Percentiles rank a stretch among this genome's conserved stretches.
Conservation (phyloP, 2,888 invertebrate species). For the Diaprepes abbreviatus region DNA sequence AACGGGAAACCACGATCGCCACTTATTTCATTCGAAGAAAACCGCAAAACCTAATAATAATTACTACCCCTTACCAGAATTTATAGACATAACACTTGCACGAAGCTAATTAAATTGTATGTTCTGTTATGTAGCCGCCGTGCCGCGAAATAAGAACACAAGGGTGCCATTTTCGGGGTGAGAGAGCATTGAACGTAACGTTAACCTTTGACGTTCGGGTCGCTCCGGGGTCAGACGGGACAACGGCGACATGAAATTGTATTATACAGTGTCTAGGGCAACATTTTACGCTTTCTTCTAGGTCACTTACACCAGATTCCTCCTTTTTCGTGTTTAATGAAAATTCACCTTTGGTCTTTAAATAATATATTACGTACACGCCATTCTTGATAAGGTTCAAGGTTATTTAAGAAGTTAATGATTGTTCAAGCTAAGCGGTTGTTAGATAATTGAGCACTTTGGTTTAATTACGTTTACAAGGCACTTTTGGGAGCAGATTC, state of each 20-base stretch:
- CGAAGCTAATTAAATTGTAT: conserved; percentile 48
- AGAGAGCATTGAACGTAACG: conserved; percentile 52
- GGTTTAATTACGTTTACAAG: too few relatives aligned
- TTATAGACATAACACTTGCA: conserved; percentile 46
- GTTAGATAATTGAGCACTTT: too few relatives aligned
- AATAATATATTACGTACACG: conserved; percentile 54
- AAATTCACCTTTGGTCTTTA: conserved; percentile 47
- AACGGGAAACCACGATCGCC: conserved; percentile 15
- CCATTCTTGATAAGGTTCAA: conserved; percentile 18
- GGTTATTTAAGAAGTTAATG: background rate
- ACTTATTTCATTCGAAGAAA: conserved; percentile 28
- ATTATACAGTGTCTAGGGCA: conserved; percentile 50
- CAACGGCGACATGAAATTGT: conserved; percentile 45
- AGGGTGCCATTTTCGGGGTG: conserved; percentile 51
- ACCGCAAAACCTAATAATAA: conserved; percentile 29
- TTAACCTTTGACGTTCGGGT: conserved; percentile 50
- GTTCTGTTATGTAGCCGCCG: conserved; percentile 43
- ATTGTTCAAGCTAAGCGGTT: too few relatives aligned
- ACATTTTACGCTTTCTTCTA: conserved; percentile 50
- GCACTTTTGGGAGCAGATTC: too few relatives aligned
- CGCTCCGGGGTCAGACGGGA: conserved; percentile 47
- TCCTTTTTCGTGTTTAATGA: conserved; percentile 42
- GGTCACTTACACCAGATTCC: conserved; percentile 49
- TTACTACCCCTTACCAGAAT: conserved; percentile 32
- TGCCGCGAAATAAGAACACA: conserved; percentile 45